These are phyloP conservation scores for Pseudomyrmex sp. DNA, from an alignment of 1,140 invertebrate species.

Conservation along the genomic window DNA sequence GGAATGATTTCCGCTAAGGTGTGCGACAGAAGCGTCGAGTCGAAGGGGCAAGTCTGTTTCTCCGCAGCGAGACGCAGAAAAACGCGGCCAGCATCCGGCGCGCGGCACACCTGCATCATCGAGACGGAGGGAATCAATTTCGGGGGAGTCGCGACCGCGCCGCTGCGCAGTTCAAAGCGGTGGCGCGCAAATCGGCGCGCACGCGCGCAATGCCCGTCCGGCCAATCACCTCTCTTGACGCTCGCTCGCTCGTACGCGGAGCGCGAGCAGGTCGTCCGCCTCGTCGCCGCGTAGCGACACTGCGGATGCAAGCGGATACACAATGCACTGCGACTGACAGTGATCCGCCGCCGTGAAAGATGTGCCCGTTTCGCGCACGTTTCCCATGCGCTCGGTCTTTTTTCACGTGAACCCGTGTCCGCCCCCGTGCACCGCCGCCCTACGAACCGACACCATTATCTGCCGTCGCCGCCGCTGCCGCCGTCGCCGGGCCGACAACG, in stretches of 20 bases:
- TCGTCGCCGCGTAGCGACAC: slow-evolving; percentile 69
- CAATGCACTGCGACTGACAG: slow-evolving; percentile 71
- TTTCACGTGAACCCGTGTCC: slow-evolving; percentile 73
- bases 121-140: slow-evolving; percentile 22
- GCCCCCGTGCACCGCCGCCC: slow-evolving; percentile 62
- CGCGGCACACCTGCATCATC: slow-evolving; percentile 23
- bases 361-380: slow-evolving; percentile 73
- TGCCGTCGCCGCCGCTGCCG: slow-evolving; percentile 55
- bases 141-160: slow-evolving; percentile 5
- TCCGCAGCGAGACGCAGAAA: slow-evolving; percentile 7
- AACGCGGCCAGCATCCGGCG: slow-evolving; percentile 26
- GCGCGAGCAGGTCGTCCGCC: slow-evolving; percentile 64
- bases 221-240: slow-evolving; percentile 68
- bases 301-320: slow-evolving; percentile 58
- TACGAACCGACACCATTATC: slow-evolving; percentile 31
- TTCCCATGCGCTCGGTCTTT: slow-evolving; percentile 69
- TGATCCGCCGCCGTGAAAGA: slow-evolving; percentile 70
- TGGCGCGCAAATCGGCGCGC: slow-evolving; percentile 67
- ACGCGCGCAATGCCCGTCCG: slow-evolving; percentile 60
- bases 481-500: slow-evolving; percentile 44
- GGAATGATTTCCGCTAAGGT: no score
- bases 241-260: slow-evolving; percentile 18
- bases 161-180: slow-evolving; percentile 65
- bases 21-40: no score
- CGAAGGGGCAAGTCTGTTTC: no score